Evolutionary conservation across 2,113 vertebrate genomes (phyloP).

Genomic region (Polyodon spathula): DNA sequence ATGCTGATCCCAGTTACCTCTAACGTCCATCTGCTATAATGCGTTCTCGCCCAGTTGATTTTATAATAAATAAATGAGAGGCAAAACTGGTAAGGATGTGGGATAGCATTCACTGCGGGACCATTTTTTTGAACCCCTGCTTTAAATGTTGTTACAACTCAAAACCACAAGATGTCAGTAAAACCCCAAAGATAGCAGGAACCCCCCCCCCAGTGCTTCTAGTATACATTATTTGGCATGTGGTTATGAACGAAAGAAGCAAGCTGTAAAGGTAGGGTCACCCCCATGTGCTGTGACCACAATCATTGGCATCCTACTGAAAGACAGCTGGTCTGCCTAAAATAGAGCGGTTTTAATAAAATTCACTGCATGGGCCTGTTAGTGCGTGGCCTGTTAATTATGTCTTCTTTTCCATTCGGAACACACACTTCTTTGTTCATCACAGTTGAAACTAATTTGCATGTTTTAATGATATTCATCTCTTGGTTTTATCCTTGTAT

Average conservation of each 20-base stretch:
- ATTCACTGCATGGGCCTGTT: not conserved
- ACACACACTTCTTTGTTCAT: not conserved
- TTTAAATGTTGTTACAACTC: not conserved
- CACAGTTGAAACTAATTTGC: not conserved
- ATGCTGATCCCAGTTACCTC: too few species aligned
- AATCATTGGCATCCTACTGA: not conserved
- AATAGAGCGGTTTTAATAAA: slow-evolving; percentile 1
- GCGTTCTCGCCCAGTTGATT: too few species aligned
- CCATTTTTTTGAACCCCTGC: too few species aligned
- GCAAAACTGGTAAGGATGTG: too few species aligned
- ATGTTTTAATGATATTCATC: too few species aligned
- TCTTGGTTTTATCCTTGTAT: too few species aligned
- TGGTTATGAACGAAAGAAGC: not conserved
- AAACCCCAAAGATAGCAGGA: not conserved
- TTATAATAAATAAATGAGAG: too few species aligned
- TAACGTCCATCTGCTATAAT: too few species aligned
- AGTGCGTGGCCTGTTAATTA: not conserved
- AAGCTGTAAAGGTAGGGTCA: not conserved
- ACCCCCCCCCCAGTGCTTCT: not conserved
- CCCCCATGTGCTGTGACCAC: not conserved
- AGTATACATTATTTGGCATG: not conserved
- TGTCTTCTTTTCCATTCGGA: not conserved
- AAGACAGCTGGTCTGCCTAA: slow-evolving; percentile 2
- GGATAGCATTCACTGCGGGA: too few species aligned
- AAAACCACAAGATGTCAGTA: slow-evolving; percentile 7